Base-by-base conservation (phyloP, 2,888 invertebrate species). In the Aphrophora alni region DNA sequence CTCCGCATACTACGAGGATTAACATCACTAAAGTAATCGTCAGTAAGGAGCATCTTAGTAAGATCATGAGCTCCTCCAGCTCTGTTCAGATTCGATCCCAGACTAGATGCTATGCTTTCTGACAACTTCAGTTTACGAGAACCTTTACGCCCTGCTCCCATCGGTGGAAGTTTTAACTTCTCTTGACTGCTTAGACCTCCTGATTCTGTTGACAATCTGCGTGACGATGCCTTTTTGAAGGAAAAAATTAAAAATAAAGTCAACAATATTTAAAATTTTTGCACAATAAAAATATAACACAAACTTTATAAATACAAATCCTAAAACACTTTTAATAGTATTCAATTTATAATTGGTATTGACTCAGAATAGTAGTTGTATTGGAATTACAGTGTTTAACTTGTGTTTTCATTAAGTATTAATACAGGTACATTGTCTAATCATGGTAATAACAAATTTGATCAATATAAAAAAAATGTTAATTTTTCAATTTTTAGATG, bases 11-110 rank as follows among this genome's bases (percentile, higher is more conserved):
- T 98, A 73, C 98, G 91, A 0, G 99, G 99, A 90, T 98, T 99
- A 83, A 99, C 97, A 88, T 99, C 99, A 86, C 98, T 98, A 89
- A 99, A 99, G 90, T 99, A 99, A 89, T 99, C 98, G 87, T 98
- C 98, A 0, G 98, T 98, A 25, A 98, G 91, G 84, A 99, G 90
- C 90, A 97, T 97, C 85, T 96, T 93, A 69, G 95, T 91, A n/a
- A 91, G 87, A 86, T 91, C 91, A 70, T 94, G 94, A 0, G 95
- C 94, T 4, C 94, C 95, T 0, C 93, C 92, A 75, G 93, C 89
- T 79, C 95, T 91, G 88, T 96, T 95, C 82, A 97, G 89, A 87
- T 96, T 95, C 38, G 97, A 97, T 27, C 96, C 97, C 81, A 97
- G 94, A 1, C 97, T 97, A 87, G 97, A 97, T 0, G 97, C 97